Percentiles rank a stretch among this genome's conserved stretches.
phyloP scores from a whole-genome alignment of 2,797 vertebrate genomes.

The Bovichtus variegatus region DNA sequence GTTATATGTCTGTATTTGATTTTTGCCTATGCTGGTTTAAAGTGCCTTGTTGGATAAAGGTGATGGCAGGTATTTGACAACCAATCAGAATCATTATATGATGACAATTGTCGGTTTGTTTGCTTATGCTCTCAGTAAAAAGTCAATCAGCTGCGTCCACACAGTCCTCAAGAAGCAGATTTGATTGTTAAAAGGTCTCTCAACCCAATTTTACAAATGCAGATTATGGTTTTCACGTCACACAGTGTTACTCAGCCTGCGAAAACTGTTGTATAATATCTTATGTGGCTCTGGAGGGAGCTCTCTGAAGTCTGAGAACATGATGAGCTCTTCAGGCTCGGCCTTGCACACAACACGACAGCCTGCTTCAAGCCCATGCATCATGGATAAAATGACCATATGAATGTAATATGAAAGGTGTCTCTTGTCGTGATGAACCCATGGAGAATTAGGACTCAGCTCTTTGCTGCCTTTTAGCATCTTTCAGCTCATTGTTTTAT shows the following conservation, averaged over 20 bases:
- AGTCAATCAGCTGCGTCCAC: neutral
- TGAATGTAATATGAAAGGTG: too few species aligned
- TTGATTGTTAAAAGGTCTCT: neutral
- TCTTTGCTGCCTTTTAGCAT: neutral
- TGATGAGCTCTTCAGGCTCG: neutral
- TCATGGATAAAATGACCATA: too few species aligned
- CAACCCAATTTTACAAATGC: neutral
- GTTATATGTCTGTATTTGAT: neutral
- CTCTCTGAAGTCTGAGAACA: neutral
- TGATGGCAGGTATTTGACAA: neutral
- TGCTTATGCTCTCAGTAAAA: neutral
- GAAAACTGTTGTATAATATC: neutral
- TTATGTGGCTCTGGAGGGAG: neutral
- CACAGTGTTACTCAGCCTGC: neutral
- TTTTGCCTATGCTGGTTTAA: neutral
- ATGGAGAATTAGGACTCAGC: neutral
- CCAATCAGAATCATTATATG: neutral
- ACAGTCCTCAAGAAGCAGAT: neutral
- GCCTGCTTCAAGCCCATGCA: neutral
- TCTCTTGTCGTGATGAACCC: too few species aligned
- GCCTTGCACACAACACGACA: neutral
- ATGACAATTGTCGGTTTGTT: neutral
- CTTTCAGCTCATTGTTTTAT: neutral
- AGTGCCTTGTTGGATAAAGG: slow-evolving; percentile 1
- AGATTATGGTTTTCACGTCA: neutral